phyloP scores from a whole-genome alignment of 2,113 vertebrate species.

The Protobothrops mucrosquamatus region DNA sequence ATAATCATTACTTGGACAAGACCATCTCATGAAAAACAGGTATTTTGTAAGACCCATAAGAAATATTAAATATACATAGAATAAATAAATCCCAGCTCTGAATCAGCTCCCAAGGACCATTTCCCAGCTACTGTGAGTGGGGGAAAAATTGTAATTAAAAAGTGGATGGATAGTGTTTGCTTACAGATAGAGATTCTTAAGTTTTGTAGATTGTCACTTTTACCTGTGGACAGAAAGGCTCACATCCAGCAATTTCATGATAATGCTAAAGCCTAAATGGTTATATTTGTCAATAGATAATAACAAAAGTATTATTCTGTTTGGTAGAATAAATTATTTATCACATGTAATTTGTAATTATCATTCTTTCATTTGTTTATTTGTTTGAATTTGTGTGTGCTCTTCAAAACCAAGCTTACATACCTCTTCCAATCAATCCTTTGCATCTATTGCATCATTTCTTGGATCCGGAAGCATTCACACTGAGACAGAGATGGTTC shows the following conservation, averaged over 20 bases:
- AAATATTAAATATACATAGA: background rate
- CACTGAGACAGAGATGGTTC: background rate
- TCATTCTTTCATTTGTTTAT: background rate
- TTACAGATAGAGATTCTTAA: background rate
- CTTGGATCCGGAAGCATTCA: background rate
- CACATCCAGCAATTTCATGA: background rate
- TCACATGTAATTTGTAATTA: background rate
- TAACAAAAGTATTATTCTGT: background rate
- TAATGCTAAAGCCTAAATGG: background rate
- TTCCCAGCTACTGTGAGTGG: too few relatives aligned
- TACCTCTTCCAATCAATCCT: background rate
- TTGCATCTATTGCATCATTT: background rate
- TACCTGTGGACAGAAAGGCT: background rate
- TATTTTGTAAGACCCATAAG: background rate
- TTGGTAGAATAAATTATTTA: background rate
- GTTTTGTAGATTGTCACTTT: background rate
- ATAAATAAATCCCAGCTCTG: background rate
- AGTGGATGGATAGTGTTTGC: background rate
- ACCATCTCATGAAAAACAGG: background rate
- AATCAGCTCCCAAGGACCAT: background rate
- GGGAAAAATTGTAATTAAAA: background rate
- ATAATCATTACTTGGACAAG: background rate
- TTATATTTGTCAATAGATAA: background rate
- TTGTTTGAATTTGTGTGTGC: background rate
- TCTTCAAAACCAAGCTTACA: background rate